Conservation (phyloP, 2,113 vertebrate species). For the Martes martes region DNA sequence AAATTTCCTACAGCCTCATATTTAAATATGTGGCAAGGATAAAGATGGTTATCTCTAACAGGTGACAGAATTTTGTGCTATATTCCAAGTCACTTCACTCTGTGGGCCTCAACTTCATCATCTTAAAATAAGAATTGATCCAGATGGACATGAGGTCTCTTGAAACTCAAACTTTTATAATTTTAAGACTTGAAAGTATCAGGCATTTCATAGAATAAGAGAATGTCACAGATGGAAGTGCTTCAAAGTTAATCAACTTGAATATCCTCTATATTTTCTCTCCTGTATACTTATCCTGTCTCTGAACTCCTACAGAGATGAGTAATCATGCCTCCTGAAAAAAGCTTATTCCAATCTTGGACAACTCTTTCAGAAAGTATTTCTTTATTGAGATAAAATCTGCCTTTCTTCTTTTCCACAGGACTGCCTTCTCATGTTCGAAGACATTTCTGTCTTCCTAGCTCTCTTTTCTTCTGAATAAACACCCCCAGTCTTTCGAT, state of each 20-base stretch:
- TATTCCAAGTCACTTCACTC: not conserved
- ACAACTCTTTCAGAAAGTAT: not conserved
- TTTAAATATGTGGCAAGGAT: not conserved
- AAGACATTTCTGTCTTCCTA: not conserved
- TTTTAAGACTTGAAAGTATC: not conserved
- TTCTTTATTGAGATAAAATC: not conserved
- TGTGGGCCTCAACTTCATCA: not conserved
- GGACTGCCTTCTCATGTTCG: not conserved
- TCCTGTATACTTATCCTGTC: not conserved
- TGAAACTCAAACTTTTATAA: not conserved
- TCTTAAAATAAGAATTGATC: not conserved
- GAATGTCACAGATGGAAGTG: not conserved
- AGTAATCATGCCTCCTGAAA: not conserved
- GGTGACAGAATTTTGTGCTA: not conserved
- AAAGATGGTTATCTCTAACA: not conserved
- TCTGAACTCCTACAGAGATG: not conserved
- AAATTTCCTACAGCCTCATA: not conserved
- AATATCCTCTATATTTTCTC: not conserved
- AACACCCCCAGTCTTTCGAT: not conserved
- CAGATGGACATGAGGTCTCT: not conserved
- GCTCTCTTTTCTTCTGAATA: not conserved
- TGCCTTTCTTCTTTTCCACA: not conserved
- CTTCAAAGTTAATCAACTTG: not conserved
- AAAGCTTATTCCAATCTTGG: not conserved
- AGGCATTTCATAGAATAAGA: not conserved